These are phyloP conservation scores for Leptinotarsa juncta DNA, from an alignment of 2,888 invertebrate genomes.

Conservation along the genomic window DNA sequence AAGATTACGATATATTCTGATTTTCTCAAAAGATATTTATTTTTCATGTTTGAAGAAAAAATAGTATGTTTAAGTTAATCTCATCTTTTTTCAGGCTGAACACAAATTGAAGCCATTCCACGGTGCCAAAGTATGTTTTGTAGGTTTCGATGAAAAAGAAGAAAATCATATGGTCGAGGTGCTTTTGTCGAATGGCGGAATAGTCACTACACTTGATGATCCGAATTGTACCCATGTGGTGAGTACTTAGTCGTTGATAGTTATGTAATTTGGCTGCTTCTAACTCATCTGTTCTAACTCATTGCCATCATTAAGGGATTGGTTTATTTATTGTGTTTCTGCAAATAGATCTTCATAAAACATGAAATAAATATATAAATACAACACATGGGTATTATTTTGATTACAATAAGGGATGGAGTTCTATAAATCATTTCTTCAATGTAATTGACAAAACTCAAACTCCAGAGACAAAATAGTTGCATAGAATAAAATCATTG, in stretches of 20 bases:
- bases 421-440: not conserved
- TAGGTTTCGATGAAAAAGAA: slow-evolving; percentile 91
- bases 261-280: not conserved
- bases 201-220: slow-evolving; percentile 81
- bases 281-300: slow-evolving; percentile 2
- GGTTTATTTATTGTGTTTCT: not conserved
- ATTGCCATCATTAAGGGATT: not conserved
- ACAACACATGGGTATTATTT: too few species aligned
- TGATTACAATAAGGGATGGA: too few species aligned
- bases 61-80: slow-evolving; percentile 1
- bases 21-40: too few species aligned
- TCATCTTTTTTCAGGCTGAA: slow-evolving; percentile 67
- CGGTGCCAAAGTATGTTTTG: slow-evolving; percentile 87
- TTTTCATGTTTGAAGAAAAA: not conserved
- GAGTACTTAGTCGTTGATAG: slow-evolving; percentile 63
- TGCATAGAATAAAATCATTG: too few species aligned
- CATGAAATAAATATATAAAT: not conserved
- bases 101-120: slow-evolving; percentile 89
- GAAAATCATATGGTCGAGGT: slow-evolving; percentile 93
- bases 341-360: not conserved
- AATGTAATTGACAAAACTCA: not conserved
- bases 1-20: too few species aligned
- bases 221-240: slow-evolving; percentile 92
- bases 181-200: slow-evolving; percentile 87
- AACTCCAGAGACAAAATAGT: too few species aligned